Evolutionary conservation across 2,113 vertebrate genomes (phyloP).

Genomic region (Ondatra zibethicus): DNA sequence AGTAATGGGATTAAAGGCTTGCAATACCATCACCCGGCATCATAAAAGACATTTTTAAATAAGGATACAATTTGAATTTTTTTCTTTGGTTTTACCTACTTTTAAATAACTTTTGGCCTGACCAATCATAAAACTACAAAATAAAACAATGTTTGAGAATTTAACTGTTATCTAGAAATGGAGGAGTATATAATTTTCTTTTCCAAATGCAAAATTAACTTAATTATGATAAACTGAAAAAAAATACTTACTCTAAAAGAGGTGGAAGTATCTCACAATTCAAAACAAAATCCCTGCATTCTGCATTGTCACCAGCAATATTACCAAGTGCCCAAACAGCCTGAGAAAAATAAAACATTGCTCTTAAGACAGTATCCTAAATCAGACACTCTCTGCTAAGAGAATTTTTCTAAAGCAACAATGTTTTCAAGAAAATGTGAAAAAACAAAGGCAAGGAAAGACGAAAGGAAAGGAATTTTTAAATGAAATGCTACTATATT

Average conservation of each 20-base stretch:
- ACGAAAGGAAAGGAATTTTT: background rate
- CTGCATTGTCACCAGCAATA: constrained; percentile 96
- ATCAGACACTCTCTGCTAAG: constrained; percentile 32
- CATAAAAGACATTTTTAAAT: background rate
- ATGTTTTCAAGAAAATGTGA: background rate
- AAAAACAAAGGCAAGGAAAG: background rate
- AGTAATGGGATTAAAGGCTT: background rate
- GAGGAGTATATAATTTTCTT: background rate
- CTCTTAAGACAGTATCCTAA: constrained; percentile 10
- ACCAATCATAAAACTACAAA: constrained; percentile 53
- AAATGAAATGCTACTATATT: constrained; percentile 26
- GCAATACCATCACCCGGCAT: background rate
- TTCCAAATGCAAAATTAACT: constrained; percentile 14
- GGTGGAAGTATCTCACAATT: constrained; percentile 94
- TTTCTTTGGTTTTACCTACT: background rate
- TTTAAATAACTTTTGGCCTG: constrained; percentile 5
- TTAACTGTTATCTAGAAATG: constrained; percentile 42
- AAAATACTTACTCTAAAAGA: constrained; percentile 92
- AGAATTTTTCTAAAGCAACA: constrained; percentile 29
- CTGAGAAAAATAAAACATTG: constrained; percentile 83
- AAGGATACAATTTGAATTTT: background rate
- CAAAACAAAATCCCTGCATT: constrained; percentile 96
- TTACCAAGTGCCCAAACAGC: constrained; percentile 97
- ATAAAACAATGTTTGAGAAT: constrained; percentile 37
- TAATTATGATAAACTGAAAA: background rate